Evolutionary conservation across 2,797 vertebrate genomes (phyloP).

Genomic region (Sorex maritimensis): DNA sequence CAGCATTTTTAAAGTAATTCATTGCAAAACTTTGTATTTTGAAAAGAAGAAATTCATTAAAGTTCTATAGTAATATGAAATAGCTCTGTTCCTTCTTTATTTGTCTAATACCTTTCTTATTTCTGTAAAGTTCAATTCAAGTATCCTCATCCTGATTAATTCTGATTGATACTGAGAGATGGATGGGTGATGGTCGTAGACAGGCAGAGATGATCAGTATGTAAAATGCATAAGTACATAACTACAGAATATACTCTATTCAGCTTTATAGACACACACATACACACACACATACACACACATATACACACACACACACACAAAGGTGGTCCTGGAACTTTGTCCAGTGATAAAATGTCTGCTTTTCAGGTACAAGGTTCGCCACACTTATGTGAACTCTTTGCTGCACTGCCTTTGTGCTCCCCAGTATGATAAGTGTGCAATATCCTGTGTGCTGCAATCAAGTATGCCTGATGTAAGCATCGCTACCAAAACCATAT

Average conservation of each 20-base stretch:
- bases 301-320: no score
- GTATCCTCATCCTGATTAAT: not conserved
- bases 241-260: not conserved
- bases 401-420: no score
- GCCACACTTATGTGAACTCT: no score
- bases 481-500: no score
- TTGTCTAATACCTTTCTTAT: not conserved
- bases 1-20: not conserved
- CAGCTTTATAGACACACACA: no score
- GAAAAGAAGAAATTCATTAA: not conserved
- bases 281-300: no score
- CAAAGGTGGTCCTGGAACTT: no score
- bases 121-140: constrained; percentile 25
- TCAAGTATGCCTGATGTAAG: no score
- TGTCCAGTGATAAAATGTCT: no score
- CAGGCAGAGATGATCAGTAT: not conserved
- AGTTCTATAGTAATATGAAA: not conserved
- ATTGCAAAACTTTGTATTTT: constrained; percentile 9
- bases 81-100: not conserved
- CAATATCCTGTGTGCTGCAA: no score
- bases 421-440: no score
- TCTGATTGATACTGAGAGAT: not conserved
- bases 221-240: not conserved
- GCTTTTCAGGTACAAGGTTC: no score
- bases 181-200: not conserved